phyloP scores from a whole-genome alignment of 2,888 invertebrate genomes.

The Aproaerema taeniolella region DNA sequence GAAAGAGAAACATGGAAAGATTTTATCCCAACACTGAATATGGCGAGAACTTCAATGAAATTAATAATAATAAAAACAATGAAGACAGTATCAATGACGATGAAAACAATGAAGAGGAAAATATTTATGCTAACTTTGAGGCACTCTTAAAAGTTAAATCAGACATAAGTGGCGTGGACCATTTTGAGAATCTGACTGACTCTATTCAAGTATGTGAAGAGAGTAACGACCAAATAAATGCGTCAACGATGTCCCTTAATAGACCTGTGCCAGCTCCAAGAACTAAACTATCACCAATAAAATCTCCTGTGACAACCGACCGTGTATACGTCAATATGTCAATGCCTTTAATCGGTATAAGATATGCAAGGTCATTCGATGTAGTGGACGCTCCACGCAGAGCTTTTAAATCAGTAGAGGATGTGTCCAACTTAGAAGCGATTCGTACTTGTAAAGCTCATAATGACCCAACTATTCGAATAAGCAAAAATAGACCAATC shows the following conservation, averaged over 20 bases:
- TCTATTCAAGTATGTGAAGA: conserved; percentile 82
- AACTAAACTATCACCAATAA: conserved; percentile 54
- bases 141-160: conserved; percentile 49
- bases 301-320: conserved; percentile 61
- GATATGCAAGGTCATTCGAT: conserved; percentile 44
- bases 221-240: conserved; percentile 40
- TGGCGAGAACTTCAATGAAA: conserved; percentile 66
- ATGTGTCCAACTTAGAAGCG: conserved; percentile 36
- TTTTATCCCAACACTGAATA: conserved; percentile 72
- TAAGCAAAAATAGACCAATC: conserved; percentile 23
- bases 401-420: conserved; percentile 54
- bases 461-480: conserved; percentile 22
- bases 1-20: conserved; percentile 66
- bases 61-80: conserved; percentile 60
- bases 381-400: conserved; percentile 55
- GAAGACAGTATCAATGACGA: conserved; percentile 38
- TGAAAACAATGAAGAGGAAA: conserved; percentile 35
- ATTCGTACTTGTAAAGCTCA: conserved; percentile 20
- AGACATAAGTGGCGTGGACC: conserved; percentile 58
- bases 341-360: conserved; percentile 63
- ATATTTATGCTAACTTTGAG: conserved; percentile 66
- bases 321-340: conserved; percentile 79
- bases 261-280: conserved; percentile 79
- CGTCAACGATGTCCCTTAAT: conserved; percentile 68
- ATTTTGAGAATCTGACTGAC: conserved; percentile 81